Conservation (phyloP, 1,140 invertebrate species). For the Drosophila orena region DNA sequence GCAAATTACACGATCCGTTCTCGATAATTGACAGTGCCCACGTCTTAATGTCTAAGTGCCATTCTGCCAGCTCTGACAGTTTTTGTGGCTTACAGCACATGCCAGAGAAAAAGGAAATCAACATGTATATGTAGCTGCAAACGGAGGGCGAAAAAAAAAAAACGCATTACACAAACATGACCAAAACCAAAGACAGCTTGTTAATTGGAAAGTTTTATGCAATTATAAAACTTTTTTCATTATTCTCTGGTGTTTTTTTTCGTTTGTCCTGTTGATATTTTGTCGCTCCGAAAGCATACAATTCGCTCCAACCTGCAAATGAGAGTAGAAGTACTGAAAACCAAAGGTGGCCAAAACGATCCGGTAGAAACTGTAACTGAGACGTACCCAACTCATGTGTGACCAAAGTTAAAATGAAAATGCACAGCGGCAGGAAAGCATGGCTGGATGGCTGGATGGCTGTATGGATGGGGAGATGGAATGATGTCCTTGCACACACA, state of each 20-base stretch:
- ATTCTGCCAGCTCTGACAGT: conserved; percentile 49
- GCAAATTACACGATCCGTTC: conserved; percentile 25
- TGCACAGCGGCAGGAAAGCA: conserved; percentile 30
- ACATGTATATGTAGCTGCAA: not conserved
- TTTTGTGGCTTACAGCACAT: conserved; percentile 32
- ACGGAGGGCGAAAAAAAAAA: not conserved
- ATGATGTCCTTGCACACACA: conserved; percentile 4
- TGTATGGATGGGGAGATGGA: conserved; percentile 13
- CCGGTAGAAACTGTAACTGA: conserved; percentile 70
- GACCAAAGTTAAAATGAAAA: conserved; percentile 80
- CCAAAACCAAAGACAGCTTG: conserved; percentile 73
- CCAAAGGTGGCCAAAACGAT: conserved; percentile 38
- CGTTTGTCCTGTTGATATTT: conserved; percentile 62
- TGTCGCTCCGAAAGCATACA: conserved; percentile 62
- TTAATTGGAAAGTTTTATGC: conserved; percentile 82
- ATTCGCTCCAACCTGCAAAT: conserved; percentile 66
- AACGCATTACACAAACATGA: conserved; percentile 38
- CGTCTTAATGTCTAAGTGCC: conserved; percentile 65
- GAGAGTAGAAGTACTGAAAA: conserved; percentile 6
- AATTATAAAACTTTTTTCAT: conserved; percentile 83
- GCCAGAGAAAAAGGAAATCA: conserved; percentile 4
- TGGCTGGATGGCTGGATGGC: not conserved
- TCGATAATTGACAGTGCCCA: conserved; percentile 53
- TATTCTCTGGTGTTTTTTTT: conserved; percentile 71
- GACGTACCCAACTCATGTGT: conserved; percentile 72